phyloP scores from a whole-genome alignment of 92 coral and sea anemone species.

The Palythoa grandiflora region DNA sequence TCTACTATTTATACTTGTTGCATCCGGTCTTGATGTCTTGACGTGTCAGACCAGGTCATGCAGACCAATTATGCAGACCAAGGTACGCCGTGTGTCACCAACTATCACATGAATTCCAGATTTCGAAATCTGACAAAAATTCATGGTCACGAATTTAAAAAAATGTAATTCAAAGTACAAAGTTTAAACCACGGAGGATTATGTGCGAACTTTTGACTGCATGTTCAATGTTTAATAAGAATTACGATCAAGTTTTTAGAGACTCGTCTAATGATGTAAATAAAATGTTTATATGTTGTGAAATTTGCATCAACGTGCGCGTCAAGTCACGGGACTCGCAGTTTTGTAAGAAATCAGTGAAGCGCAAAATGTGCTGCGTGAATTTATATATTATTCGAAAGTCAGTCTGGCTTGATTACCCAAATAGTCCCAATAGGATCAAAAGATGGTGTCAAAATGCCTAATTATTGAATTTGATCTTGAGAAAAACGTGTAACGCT shows the following conservation, averaged over 20 bases:
- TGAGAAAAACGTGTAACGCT: not conserved
- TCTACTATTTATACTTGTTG: not conserved
- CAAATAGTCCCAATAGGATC: not conserved
- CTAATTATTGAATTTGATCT: conserved; percentile 25
- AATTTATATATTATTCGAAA: not conserved
- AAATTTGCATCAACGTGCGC: not conserved
- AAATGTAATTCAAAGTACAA: conserved; percentile 13
- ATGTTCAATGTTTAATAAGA: no score
- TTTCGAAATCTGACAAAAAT: conserved; percentile 24
- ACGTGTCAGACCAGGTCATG: not conserved
- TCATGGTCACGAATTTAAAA: not conserved
- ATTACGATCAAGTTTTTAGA: not conserved
- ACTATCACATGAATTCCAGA: conserved; percentile 36
- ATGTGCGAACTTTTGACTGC: not conserved
- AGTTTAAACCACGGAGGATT: not conserved
- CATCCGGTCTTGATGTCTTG: conserved; percentile 4
- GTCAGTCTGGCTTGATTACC: not conserved
- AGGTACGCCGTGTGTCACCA: not conserved
- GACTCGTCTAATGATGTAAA: not conserved
- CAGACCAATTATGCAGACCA: not conserved
- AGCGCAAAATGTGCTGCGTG: not conserved
- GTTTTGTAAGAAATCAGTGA: not conserved
- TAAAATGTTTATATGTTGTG: not conserved
- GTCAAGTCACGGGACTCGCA: not conserved
- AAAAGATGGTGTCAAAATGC: conserved; percentile 1